Evolutionary conservation across 2,888 invertebrate species (phyloP).

Genomic region (Bhutanitis thaidina): DNA sequence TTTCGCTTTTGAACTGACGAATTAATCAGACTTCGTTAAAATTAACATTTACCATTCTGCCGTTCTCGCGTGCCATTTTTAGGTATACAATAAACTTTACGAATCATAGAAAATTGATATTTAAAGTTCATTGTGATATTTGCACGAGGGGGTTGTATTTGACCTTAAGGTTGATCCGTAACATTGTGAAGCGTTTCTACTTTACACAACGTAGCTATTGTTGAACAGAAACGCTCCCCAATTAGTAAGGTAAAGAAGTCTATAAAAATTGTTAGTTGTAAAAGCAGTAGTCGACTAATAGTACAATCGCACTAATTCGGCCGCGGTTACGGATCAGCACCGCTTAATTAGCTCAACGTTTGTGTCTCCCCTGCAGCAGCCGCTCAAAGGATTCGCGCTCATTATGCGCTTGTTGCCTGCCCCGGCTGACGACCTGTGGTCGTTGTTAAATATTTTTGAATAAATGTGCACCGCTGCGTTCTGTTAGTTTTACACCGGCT

Average conservation of each 20-base stretch:
- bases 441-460: constrained; percentile 48
- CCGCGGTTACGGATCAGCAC: constrained; percentile 67
- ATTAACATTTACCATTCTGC: too few species aligned
- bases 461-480: constrained; percentile 38
- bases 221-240: constrained; percentile 13
- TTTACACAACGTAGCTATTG: constrained; percentile 4
- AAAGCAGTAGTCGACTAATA: constrained; percentile 42
- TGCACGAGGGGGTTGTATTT: constrained; percentile 37
- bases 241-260: constrained; percentile 17
- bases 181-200: background rate
- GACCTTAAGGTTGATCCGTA: constrained; percentile 13
- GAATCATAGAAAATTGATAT: constrained; percentile 56
- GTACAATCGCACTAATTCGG: constrained; percentile 67
- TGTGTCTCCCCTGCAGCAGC: constrained; percentile 52
- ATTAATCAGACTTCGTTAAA: constrained; percentile 31
- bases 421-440: constrained; percentile 47
- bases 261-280: constrained; percentile 18
- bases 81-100: constrained; percentile 23
- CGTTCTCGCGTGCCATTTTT: too few species aligned
- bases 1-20: constrained; percentile 58
- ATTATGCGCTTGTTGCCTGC: constrained; percentile 60
- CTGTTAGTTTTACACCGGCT: constrained; percentile 28
- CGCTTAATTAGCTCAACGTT: constrained; percentile 74
- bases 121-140: constrained; percentile 74
- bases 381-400: constrained; percentile 76